Base-by-base conservation (phyloP, 92 coral and sea anemone species). In the Hydrozoanthus gracilis region DNA sequence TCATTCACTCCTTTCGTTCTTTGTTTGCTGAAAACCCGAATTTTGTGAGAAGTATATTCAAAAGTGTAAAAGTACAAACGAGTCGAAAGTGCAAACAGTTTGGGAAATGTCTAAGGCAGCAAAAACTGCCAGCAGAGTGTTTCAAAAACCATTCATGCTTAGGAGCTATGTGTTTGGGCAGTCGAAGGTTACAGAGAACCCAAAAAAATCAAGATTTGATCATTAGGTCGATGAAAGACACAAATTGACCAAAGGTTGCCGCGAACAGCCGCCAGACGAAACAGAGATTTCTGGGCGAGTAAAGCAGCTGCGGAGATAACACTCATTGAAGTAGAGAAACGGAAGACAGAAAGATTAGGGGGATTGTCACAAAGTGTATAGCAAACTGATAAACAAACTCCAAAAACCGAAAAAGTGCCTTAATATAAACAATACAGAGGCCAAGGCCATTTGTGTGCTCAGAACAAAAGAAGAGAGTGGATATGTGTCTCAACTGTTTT, bases 221-320 rank as follows among this genome's bases (percentile, higher is more conserved):
- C 46, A 15, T 2, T 67, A 45, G 15, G 18, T 45, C 51, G 79
- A 47, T 74, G 79, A 74, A 74, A 74, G 79, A 74, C 60, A 35
- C 79, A 74, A 74, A 74, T 74, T 74, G 45, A 74, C 39, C 56
- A 74, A 74, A 74, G 79, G 79, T 74, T 74, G 18, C 79, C 79
- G 79, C 79, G 61, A 50, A 8, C 47, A 50, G 79, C 61, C 58
- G 58, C 61, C 61, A 74, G 79, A 74, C 79, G 44, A 44, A 74
- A 74, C 35, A 17, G 18, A 27, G n/a, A 12, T 12, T 74, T 74
- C 72, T 67, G 18, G 44, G 72, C 72, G 35, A 64, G 35, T n/a
- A 45, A 67, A 20, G 46, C 72, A 67, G 72, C 45, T 20, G 72
- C 4, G 7, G 18, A 67, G 72, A 67, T 67, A 67, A 67, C 44